Base-by-base conservation (phyloP, 1,140 invertebrate species). In the Drosophila nasuta region DNA sequence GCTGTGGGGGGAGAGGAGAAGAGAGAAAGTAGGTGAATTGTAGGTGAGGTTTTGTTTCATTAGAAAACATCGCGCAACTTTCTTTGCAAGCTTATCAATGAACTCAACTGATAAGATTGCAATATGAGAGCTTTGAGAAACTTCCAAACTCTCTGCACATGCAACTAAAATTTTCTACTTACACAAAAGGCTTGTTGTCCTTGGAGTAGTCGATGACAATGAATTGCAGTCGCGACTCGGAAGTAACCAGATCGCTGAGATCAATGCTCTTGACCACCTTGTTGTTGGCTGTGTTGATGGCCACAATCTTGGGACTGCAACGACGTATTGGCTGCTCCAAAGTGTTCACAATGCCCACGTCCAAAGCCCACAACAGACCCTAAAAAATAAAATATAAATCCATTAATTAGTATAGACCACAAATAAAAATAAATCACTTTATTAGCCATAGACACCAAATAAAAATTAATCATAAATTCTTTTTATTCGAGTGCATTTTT, bases 281-380 rank as follows among this genome's bases (percentile, higher is more conserved):
- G 33, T 93, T 93, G 41, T 93, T 94, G 48, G 94, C 92, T 0
- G 94, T 92, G 73, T 94, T 93, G 51, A 96, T 93, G n/a, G 94
- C 95, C 6, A 96, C 93, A 15, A 96, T 93, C 91, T 96, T 96
- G 0, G 96, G 95, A 8, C 93, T 92, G 70, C 95, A 95, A n/a
- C 94, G 93, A 6, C 94, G 93, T 1, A 95, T 93, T 0, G 95
- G 95, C 30, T 94, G 93, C 59, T 94, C 94, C 49, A 96, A 79
- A 1, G 95, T 95, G 70, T 96, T 95, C 1, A 95, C 94, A 38
- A 96, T 93, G 41, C 96, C 96, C 45, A 93, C 93, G 78, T 96
- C 95, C 51, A 96, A 92, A 1, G 94, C 93, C 96, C 96, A 96
- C 1, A 96, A 85, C n/a, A 95, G 93, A 68, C 94, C 94, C 82